These are phyloP conservation scores for Manis pentadactyla DNA, from an alignment of 2,797 vertebrate genomes.

Conservation along the genomic window DNA sequence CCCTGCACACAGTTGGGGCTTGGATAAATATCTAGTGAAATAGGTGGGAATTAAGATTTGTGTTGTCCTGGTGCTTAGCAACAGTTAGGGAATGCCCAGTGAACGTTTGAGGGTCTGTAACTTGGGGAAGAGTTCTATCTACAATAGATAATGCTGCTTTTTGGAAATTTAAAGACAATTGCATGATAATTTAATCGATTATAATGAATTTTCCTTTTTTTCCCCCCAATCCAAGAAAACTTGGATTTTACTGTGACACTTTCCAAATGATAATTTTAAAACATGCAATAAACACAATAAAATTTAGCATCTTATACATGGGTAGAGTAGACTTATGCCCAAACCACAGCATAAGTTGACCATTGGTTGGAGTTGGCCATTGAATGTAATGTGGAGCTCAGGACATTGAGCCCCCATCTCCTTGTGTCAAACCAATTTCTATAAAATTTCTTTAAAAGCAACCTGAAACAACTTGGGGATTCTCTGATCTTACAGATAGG, in stretches of 20 bases:
- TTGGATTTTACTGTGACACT: not conserved
- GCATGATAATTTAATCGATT: not conserved
- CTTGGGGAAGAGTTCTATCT: not conserved
- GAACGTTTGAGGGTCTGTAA: not conserved
- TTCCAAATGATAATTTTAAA: slow-evolving; percentile 40
- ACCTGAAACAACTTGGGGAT: slow-evolving; percentile 59
- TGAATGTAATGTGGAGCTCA: not conserved
- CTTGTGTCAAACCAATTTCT: not conserved
- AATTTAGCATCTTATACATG: not conserved
- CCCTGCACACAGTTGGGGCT: not conserved
- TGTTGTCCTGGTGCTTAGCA: not conserved
- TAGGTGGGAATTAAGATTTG: not conserved
- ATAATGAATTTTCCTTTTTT: not conserved
- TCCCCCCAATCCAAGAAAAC: not conserved
- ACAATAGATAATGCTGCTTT: not conserved
- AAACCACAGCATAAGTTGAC: not conserved
- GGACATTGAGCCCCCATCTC: not conserved
- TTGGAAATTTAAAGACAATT: slow-evolving; percentile 32
- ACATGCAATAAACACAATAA: not conserved
- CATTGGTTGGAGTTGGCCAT: not conserved
- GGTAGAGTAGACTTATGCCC: not conserved
- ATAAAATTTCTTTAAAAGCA: slow-evolving; percentile 40
- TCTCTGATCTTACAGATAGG: slow-evolving; percentile 47
- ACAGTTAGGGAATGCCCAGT: not conserved
- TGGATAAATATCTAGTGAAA: not conserved